Evolutionary conservation across 2,797 vertebrate genomes (phyloP), one percentile per base, ranked within the genome.

Genomic region (Lacerta agilis): DNA sequence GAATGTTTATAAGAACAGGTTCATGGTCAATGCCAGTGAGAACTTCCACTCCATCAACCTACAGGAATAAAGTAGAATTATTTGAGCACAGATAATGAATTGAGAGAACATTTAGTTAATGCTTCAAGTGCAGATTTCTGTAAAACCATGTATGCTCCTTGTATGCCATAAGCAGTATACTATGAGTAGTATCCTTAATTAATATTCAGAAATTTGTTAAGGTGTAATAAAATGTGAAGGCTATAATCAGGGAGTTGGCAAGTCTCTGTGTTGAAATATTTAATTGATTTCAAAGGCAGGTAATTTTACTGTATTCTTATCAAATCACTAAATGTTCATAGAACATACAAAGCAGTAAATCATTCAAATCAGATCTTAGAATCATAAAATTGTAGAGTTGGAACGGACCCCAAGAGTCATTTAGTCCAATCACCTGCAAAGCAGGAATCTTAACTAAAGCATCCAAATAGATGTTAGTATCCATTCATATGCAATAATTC

Each of bases 1-100:
- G 96, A 1, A 99, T 95, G 0, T 96, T 98, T 45, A 99, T 83
- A 71, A 99, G 95, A 93, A 99, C 95, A 0, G 99, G 99, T 92
- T 99, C 98, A n/a, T 97, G 98, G 83, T 98, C 97, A 0, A 95
- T 92, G 64, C 98, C 98, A 0, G 96, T 96, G 64, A 96, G 95
- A 79, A 99, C 92, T 15, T 92, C 89, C 1, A 92, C 94, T 29
- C 98, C 98, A 4, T 97, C 97, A 66, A 99, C 98, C 99, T 99
- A 93, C 79, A 86, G 89, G 2, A 45, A 77, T 5, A 61, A 88
- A 4, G 90, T 0, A 0, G 10, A 23, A 76, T 61, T 25, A 29
- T 64, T 10, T 64, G 71, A 75, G 41, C 61, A 10, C 4, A 69
- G 25, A 15, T 67, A 20, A 83, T 27, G 18, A 80, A 55, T 1